These are phyloP conservation scores for Brachionus asplanchnoidis DNA, from an alignment of 1,140 invertebrate genomes.

Conservation along the genomic window DNA sequence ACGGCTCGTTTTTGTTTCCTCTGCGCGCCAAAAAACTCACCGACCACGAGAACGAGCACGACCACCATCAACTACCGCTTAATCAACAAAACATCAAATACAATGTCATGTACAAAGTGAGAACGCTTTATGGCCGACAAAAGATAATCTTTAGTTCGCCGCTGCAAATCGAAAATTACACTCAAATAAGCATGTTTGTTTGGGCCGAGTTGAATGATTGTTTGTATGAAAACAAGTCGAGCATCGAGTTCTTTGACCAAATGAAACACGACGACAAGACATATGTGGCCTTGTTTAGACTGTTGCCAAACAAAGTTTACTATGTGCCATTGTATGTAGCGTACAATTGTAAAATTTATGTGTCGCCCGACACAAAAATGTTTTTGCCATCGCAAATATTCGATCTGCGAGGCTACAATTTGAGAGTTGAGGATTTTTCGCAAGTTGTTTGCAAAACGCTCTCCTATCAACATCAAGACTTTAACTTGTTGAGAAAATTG, in stretches of 20 bases:
- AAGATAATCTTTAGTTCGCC: slow-evolving; percentile 32
- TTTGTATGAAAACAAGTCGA: background rate
- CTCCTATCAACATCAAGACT: background rate
- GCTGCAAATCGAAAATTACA: slow-evolving; percentile 38
- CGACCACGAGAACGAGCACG: background rate
- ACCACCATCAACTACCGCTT: background rate
- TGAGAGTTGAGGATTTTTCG: slow-evolving; percentile 8
- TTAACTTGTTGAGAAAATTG: background rate
- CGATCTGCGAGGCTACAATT: slow-evolving; percentile 24
- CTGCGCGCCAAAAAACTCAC: background rate
- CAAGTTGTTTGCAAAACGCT: background rate
- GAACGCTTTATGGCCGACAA: slow-evolving; percentile 10
- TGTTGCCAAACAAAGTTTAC: background rate
- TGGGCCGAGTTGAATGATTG: background rate
- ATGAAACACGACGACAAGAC: background rate
- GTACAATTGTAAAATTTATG: slow-evolving; percentile 27
- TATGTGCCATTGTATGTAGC: slow-evolving; percentile 38
- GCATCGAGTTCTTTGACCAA: background rate
- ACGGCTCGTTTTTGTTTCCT: slow-evolving; percentile 6
- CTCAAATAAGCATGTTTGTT: slow-evolving; percentile 8
- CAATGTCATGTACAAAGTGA: slow-evolving; percentile 34
- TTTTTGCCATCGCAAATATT: slow-evolving; percentile 19
- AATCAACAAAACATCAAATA: background rate
- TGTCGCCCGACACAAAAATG: background rate
- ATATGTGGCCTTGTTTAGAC: background rate